These are phyloP conservation scores for Parapsyche elsis DNA, from an alignment of 1,140 invertebrate genomes.

Conservation along the genomic window DNA sequence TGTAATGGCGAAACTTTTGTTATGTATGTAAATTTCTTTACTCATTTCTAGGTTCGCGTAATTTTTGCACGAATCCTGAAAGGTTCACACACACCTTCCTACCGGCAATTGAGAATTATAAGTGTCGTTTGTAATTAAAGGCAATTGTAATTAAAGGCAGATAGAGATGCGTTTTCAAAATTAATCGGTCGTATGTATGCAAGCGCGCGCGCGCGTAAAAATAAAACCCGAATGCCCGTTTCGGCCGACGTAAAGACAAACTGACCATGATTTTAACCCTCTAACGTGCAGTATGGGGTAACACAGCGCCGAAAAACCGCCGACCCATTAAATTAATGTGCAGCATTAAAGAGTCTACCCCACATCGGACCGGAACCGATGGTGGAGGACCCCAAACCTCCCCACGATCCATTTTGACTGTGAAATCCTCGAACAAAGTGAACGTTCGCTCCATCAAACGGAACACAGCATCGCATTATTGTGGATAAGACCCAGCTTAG, in stretches of 20 bases:
- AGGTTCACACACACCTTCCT: too few species aligned
- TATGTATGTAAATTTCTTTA: too few species aligned
- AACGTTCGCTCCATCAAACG: background rate
- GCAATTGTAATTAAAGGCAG: background rate
- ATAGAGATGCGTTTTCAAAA: background rate
- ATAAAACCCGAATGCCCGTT: background rate
- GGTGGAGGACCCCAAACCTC: background rate
- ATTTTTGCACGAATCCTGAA: too few species aligned
- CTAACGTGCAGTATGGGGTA: constrained; percentile 23
- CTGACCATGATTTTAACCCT: constrained; percentile 30
- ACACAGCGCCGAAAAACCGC: constrained; percentile 33
- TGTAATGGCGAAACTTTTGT: too few species aligned
- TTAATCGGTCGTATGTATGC: constrained; percentile 21
- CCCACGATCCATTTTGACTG: background rate
- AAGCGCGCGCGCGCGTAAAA: background rate
- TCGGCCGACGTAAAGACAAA: constrained; percentile 22
- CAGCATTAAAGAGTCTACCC: constrained; percentile 40
- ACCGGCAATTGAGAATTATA: too few species aligned
- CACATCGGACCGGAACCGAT: background rate
- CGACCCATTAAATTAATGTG: constrained; percentile 40
- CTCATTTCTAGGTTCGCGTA: too few species aligned
- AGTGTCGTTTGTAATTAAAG: background rate
- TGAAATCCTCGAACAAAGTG: background rate
- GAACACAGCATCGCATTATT: too few species aligned
- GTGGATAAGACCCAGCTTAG: too few species aligned